Evolutionary conservation across 2,113 vertebrate genomes (phyloP), one percentile per base, ranked within the genome.

Genomic region (Danionella cerebrum): DNA sequence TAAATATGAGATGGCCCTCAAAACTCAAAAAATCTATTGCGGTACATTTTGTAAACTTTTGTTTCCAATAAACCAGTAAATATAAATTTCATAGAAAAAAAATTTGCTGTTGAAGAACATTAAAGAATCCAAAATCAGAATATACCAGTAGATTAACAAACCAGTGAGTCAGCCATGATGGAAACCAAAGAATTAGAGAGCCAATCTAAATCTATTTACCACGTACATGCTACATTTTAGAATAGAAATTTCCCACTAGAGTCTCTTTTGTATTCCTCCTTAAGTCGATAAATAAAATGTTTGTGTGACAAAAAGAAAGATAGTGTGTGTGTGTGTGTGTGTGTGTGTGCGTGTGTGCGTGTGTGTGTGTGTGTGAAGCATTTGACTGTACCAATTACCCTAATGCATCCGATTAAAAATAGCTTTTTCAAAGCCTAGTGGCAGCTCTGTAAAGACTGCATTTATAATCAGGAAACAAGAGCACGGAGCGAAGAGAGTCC

Each of bases 331-430:
- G 19, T 63, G 33, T 31, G 16, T 51, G 36, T 25, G 42, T 19
- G 65, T n/a, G 44, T 64, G 63, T 52, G 31, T 44, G 57, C 8
- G 11, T 27, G 29, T 42, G 41, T 31, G 22, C 36, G 1, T 13
- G 39, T 25, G 25, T 6, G 14, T 48, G 14, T 31, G 22, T 62
- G 31, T 33, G 55, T 25, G 12, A n/a, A n/a, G n/a, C n/a, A n/a
- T n/a, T n/a, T n/a, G 39, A 52, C 33, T 29, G 51, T 65, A 69
- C 59, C 74, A 69, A 71, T 67, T 67, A 75, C 36, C 18, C 35
- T 69, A 72, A 66, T 72, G 58, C 41, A 60, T 41, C 58, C 44
- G 71, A 70, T 70, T 71, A 75, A 79, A 65, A 69, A 66, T 41
- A 65, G 65, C 65, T 76, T 76, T 57, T 67, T 72, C 45, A 53